Evolutionary conservation across 2,113 vertebrate species (phyloP).

Genomic region (Mesembrinibis cayennensis): DNA sequence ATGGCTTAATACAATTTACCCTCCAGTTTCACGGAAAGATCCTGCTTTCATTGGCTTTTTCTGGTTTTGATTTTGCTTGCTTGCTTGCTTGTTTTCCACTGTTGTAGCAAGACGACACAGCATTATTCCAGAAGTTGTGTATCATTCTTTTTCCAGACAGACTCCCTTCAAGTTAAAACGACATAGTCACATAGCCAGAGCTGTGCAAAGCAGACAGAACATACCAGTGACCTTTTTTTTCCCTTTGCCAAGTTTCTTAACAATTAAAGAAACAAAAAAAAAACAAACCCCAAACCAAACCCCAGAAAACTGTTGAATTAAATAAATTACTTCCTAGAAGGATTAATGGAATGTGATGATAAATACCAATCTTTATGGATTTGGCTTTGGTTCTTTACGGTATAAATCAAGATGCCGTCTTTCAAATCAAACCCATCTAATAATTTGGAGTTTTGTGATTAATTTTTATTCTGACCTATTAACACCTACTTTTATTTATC

Average conservation of each 20-base stretch:
- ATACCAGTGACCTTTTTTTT: neutral
- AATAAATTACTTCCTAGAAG: neutral
- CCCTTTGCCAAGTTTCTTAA: neutral
- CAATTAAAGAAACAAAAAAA: neutral
- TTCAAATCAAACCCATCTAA: neutral
- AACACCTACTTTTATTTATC: neutral
- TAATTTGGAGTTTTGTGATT: neutral
- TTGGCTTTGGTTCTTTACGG: neutral
- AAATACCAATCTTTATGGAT: neutral
- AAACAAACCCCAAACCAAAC: neutral
- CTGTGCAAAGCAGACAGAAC: neutral
- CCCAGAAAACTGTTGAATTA: neutral
- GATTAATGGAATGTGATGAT: neutral
- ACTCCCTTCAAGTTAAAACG: neutral
- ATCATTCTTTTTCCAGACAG: neutral
- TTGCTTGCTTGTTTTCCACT: neutral
- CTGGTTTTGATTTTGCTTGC: neutral
- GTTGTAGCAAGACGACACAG: neutral
- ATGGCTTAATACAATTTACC: neutral
- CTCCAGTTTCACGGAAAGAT: neutral
- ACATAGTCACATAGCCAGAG: neutral
- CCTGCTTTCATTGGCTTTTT: neutral
- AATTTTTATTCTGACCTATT: neutral
- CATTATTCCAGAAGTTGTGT: neutral
- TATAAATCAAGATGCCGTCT: fast-evolving